phyloP scores from a whole-genome alignment of 1,140 invertebrate genomes.

The Rhagoletis zephyria region DNA sequence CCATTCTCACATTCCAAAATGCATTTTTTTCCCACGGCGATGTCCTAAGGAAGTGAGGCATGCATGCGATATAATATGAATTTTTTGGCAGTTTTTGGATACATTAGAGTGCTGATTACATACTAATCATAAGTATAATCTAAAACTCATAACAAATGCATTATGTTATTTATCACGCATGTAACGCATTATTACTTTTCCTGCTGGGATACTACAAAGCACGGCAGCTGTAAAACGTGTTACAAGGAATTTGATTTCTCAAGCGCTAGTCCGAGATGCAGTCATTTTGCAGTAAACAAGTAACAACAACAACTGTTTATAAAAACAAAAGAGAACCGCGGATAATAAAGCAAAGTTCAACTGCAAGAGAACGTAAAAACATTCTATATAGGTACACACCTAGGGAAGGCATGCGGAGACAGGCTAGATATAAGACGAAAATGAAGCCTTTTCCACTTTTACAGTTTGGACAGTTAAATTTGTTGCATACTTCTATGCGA shows the following conservation, averaged over 20 bases:
- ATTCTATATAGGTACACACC: neutral
- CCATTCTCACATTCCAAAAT: too few species aligned
- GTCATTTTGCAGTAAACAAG: conserved; percentile 35
- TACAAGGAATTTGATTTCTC: conserved; percentile 34
- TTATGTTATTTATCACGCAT: neutral
- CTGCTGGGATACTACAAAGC: neutral
- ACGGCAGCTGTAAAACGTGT: conserved; percentile 1
- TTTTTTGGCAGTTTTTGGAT: too few species aligned
- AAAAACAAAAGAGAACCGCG: neutral
- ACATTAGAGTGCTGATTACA: too few species aligned
- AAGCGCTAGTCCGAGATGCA: conserved; percentile 5
- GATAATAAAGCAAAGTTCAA: conserved; percentile 31
- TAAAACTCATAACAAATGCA: too few species aligned
- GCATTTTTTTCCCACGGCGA: too few species aligned
- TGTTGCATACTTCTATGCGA: neutral
- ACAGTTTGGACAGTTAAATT: conserved; percentile 27
- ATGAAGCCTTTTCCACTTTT: neutral
- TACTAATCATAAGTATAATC: too few species aligned
- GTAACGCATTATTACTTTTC: neutral
- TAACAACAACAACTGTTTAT: neutral
- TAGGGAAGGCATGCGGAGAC: neutral
- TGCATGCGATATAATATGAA: too few species aligned
- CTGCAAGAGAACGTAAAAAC: neutral
- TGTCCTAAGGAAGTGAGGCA: too few species aligned
- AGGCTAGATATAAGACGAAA: neutral